Base-by-base conservation (phyloP, 2,113 vertebrate species). In the Dissostichus mawsoni region DNA sequence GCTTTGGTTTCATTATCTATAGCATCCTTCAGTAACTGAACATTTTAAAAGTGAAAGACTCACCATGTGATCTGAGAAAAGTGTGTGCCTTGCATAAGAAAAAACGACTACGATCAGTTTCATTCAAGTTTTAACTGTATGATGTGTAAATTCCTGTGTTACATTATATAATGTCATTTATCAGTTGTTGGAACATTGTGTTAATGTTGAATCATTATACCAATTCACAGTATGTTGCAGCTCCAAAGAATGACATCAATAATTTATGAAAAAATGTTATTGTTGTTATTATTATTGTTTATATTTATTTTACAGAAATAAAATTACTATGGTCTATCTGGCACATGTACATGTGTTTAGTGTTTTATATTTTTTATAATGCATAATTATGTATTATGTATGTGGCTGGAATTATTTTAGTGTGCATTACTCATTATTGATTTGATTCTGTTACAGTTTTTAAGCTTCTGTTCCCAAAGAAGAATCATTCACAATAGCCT, bases 221-320 rank as follows among this genome's bases (percentile, higher is more conserved):
- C 63, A 48, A 89, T 81, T 61, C 33, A 74, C 11, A 52, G 11
- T 25, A 66, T 76, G 47, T 47, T 80, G n/a, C 48, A 72, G 47
- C 45, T 47, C 44, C 14, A 14, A 11, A 47, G 66, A 41, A 70
- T 79, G 20, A 6, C 11, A 81, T 80, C 67, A 79, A 83, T 78
- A 17, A 78, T 58, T 84, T 33, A 67, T 76, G 10, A 3, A 45
- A 16, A 66, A 67, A 47, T 1, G 2, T 18, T 23, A 41, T 29
- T 14, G 3, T 36, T 74, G 23, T 23, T 68, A 50, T 44, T 48
- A 65, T 76, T 16, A 2, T 61, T 84, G 36, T 63, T 68, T 64
- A 4, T 52, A 25, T 58, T 58, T 55, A 12, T 2, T 29, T 41
- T 41, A 41, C 36, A 41, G 36, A 41, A 41, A 36, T 3, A 5